Base-by-base conservation (phyloP, 1,140 invertebrate genomes). In the Pseudobourletiella spinata region DNA sequence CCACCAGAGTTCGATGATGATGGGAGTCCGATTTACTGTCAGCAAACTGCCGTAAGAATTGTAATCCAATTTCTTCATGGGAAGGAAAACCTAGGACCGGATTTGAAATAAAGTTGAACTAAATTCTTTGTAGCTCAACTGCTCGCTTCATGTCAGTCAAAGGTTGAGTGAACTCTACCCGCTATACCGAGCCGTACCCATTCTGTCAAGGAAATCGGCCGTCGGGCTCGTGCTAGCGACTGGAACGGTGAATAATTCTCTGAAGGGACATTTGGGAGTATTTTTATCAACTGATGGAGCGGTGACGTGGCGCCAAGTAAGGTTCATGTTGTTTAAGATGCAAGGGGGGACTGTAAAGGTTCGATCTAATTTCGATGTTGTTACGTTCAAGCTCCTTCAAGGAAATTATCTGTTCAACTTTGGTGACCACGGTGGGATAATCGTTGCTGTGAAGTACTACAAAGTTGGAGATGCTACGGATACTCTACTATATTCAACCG, bases 321-420 rank as follows among this genome's bases (percentile, higher is more conserved):
- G 66, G 16, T 57, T 35, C 11, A 24, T 48, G 6, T 18, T 6
- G 4, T 48, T 18, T 6, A 15, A 24, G 4, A 16, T 18, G 46
- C 8, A 48, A 48, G 11, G 16, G 18, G 6, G 46, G 46, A 48
- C 15, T 57, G 24, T 15, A n/a, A 16, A 42, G 59, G 29, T 43
- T 1, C 30, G 50, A 11, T 46, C 29, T 11, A 25, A 30, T 18
- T 57, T 56, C 4, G 22, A 4, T 20, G 6, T 46, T 35, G 30
- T 55, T 57, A 14, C 51, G 61, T 63, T 72, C 24, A 74, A 85
- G 79, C 76, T 81, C 1, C 74, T 94, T 1, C 83, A 86, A 72
- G 90, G 91, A 51, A 86, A 86, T 63, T 89, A 91, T 72, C 85
- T 89, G 71, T 95, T 90, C 75, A 87, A 88, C 69, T 85, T 91